phyloP scores from a whole-genome alignment of 2,797 vertebrate species.

The Peromyscus eremicus region DNA sequence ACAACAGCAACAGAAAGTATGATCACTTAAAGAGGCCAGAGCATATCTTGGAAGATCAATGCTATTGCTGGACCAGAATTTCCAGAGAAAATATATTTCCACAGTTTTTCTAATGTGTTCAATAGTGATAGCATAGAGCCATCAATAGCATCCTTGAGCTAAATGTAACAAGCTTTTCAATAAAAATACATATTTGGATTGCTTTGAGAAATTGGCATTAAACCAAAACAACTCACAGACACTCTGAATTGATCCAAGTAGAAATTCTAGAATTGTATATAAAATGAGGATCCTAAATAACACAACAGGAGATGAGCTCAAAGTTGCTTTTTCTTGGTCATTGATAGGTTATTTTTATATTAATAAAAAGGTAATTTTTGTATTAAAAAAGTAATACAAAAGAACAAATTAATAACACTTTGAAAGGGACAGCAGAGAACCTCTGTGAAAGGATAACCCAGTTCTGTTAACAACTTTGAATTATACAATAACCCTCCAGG shows the following conservation, averaged over 20 bases:
- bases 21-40: neutral
- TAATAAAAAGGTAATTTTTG: conserved; percentile 1
- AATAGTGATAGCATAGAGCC: neutral
- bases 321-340: neutral
- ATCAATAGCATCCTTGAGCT: neutral
- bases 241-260: neutral
- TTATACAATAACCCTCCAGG: neutral
- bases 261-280: neutral
- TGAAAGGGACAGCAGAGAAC: neutral
- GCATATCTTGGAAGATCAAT: neutral
- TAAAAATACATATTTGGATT: neutral
- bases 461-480: neutral
- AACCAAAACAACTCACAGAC: neutral
- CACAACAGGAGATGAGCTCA: neutral
- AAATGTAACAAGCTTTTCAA: neutral
- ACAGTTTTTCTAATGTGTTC: neutral
- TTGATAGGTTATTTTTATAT: conserved; percentile 6
- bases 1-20: conserved; percentile 5
- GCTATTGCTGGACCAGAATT: neutral
- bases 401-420: neutral
- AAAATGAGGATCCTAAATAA: neutral
- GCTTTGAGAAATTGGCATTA: neutral
- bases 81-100: neutral
- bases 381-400: neutral
- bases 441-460: neutral